phyloP scores from a whole-genome alignment of 1,140 invertebrate genomes.

The Triops longicaudatus region DNA sequence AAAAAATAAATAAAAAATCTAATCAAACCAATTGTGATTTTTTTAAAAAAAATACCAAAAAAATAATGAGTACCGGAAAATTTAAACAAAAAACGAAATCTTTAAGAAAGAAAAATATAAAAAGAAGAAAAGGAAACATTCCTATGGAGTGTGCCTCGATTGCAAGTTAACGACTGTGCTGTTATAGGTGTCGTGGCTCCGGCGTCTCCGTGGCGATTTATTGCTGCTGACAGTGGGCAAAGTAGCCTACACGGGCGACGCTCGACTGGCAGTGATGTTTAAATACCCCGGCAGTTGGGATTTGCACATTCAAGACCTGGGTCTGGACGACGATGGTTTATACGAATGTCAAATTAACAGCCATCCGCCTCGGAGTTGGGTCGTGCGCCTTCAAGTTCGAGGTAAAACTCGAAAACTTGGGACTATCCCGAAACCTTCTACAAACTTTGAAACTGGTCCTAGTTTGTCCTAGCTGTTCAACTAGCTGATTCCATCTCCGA shows the following conservation, averaged over 20 bases:
- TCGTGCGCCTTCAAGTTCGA: neutral
- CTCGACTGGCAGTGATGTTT: neutral
- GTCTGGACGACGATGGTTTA: neutral
- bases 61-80: no score
- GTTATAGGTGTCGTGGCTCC: conserved; percentile 14
- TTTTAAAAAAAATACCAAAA: no score
- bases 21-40: no score
- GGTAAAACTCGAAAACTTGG: neutral
- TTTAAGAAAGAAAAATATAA: neutral
- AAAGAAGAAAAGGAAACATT: neutral
- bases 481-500: no score
- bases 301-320: neutral
- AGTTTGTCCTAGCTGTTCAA: no score
- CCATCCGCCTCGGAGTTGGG: neutral
- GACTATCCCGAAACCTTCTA: no score
- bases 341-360: conserved; percentile 12
- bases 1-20: no score
- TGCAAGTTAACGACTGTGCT: neutral
- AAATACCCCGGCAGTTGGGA: neutral
- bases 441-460: no score
- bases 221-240: conserved; percentile 10
- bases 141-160: neutral
- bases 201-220: neutral
- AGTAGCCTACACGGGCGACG: neutral
- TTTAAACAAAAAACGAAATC: no score